Conservation (phyloP, 2,797 vertebrate species). For the Myotis planiceps region DNA sequence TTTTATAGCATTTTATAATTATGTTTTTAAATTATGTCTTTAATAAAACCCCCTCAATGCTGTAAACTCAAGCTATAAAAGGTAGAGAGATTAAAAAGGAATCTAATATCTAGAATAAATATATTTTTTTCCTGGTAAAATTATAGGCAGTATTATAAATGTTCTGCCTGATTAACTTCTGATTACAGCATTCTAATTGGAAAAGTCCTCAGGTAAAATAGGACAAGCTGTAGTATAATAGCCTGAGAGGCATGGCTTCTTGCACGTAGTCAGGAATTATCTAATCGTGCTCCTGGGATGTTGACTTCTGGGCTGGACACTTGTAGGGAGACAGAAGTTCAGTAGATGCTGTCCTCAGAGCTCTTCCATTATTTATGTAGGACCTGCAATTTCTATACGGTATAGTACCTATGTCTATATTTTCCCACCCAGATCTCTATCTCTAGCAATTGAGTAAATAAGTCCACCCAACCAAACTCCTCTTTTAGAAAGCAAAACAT, state of each 20-base stretch:
- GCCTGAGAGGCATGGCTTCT: background rate
- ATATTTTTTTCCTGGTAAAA: constrained; percentile 69
- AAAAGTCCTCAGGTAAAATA: constrained; percentile 77
- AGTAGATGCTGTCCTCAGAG: background rate
- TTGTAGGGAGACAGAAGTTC: background rate
- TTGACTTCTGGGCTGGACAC: background rate
- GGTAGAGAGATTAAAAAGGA: constrained; percentile 44
- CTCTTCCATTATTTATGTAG: background rate
- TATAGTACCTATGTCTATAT: background rate
- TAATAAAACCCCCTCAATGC: constrained; percentile 23
- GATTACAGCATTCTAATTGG: constrained; percentile 77
- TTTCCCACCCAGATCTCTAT: background rate
- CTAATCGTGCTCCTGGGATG: background rate
- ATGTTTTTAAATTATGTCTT: constrained; percentile 37
- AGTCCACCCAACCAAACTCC: background rate
- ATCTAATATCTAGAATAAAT: constrained; percentile 68
- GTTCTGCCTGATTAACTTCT: constrained; percentile 78
- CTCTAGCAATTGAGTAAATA: background rate
- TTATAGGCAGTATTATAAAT: constrained; percentile 70
- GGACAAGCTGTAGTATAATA: constrained; percentile 46
- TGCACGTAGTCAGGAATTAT: background rate
- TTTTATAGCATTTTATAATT: constrained; percentile 48
- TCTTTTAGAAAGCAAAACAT: background rate
- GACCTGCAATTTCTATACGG: background rate
- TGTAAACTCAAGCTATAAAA: constrained; percentile 37